Evolutionary conservation across 2,797 vertebrate genomes (phyloP).

Genomic region (Chrosomus eos): DNA sequence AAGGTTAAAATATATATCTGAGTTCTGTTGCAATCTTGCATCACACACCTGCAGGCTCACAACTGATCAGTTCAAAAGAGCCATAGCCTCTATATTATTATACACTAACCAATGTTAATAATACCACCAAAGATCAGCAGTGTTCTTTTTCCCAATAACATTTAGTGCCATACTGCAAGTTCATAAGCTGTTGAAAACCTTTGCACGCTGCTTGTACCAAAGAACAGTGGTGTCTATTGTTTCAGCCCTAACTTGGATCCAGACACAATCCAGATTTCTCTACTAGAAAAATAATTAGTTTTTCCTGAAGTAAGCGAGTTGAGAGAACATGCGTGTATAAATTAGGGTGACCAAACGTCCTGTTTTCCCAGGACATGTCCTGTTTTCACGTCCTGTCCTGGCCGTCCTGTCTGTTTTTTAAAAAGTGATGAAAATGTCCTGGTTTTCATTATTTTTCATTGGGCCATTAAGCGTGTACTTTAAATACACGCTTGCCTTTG

Average conservation of each 20-base stretch:
- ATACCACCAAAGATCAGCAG: not conserved
- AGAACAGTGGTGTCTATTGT: not conserved
- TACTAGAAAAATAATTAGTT: not conserved
- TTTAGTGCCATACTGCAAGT: not conserved
- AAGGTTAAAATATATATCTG: not conserved
- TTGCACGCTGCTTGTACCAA: not conserved
- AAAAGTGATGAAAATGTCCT: too few species aligned
- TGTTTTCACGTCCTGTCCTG: too few species aligned
- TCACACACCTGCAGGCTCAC: not conserved
- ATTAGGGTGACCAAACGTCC: too few species aligned
- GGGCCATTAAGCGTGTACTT: too few species aligned
- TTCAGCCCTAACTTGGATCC: slow-evolving; percentile 10
- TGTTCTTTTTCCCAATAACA: not conserved
- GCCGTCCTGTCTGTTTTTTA: too few species aligned
- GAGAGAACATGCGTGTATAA: not conserved
- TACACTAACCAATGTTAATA: not conserved
- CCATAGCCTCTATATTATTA: not conserved
- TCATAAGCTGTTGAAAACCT: not conserved
- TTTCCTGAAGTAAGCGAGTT: not conserved
- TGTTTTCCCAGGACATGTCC: too few species aligned
- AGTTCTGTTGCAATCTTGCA: not conserved
- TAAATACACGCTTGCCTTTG: too few species aligned
- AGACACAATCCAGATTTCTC: not conserved
- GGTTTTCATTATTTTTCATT: too few species aligned
- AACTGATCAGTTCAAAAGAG: not conserved